phyloP scores from a whole-genome alignment of 2,888 invertebrate genomes.

The Acanthococcus lagerstroemiae region DNA sequence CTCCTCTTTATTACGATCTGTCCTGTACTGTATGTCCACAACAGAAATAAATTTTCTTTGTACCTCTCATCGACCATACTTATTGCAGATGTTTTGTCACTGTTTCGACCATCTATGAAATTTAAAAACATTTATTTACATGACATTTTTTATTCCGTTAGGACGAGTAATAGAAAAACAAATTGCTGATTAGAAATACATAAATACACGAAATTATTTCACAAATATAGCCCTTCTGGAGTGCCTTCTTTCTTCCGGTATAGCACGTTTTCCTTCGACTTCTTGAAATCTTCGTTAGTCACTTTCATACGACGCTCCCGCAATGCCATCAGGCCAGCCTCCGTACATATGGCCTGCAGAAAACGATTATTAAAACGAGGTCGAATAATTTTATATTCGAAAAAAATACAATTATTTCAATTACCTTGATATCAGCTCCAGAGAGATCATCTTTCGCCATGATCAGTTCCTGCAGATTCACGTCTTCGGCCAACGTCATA shows the following conservation, averaged over 20 bases:
- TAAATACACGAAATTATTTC: constrained; percentile 42
- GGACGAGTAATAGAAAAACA: neutral
- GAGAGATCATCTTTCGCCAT: constrained; percentile 99
- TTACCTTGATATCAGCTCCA: constrained; percentile 86
- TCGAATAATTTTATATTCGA: neutral
- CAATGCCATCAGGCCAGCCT: constrained; percentile 95
- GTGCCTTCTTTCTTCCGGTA: constrained; percentile 99
- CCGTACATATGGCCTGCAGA: constrained; percentile 91
- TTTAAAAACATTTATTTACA: too few species aligned
- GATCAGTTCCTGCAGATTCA: constrained; percentile 91
- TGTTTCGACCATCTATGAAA: too few species aligned
- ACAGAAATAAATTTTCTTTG: too few species aligned
- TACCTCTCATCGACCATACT: too few species aligned
- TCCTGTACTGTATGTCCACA: too few species aligned
- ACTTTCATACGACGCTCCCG: constrained; percentile 98
- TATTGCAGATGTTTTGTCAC: too few species aligned
- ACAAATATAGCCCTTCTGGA: constrained; percentile 96
- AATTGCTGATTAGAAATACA: neutral
- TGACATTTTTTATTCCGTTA: too few species aligned
- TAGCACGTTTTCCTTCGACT: constrained; percentile 97
- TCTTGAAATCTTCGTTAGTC: constrained; percentile 98
- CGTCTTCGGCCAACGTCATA: constrained; percentile 96
- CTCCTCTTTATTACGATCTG: too few species aligned
- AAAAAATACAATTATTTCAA: neutral
- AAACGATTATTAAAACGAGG: too few species aligned